A percentile compares a stretch with the other conserved stretches of the same genome.
phyloP scores from a whole-genome alignment of 2,888 invertebrate genomes.

The Drosophila neonasuta region DNA sequence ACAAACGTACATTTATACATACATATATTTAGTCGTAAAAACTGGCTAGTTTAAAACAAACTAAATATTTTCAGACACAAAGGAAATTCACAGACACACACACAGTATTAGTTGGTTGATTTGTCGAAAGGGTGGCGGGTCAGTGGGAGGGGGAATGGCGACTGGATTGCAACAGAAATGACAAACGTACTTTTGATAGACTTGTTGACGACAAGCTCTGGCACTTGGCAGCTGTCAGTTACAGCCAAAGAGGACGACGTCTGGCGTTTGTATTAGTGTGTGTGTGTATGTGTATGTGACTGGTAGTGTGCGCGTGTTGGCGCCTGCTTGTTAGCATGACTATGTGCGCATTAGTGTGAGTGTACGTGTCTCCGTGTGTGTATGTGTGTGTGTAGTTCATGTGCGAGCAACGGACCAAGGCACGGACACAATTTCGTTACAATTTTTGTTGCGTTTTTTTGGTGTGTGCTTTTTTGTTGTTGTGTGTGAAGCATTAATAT shows the following conservation, averaged over 20 bases:
- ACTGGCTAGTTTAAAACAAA: conserved; percentile 48
- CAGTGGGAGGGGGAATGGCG: conserved; percentile 1
- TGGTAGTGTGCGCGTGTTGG: conserved; percentile 27
- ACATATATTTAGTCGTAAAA: conserved; percentile 1
- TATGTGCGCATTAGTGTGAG: conserved; percentile 7
- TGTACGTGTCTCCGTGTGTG: neutral
- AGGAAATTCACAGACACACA: conserved; percentile 20
- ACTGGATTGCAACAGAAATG: conserved; percentile 70
- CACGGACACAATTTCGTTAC: conserved; percentile 51
- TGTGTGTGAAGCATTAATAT: conserved; percentile 54
- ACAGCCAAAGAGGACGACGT: conserved; percentile 47
- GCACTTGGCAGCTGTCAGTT: conserved; percentile 75
- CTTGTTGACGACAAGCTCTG: conserved; percentile 76
- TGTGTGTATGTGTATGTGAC: conserved; percentile 25
- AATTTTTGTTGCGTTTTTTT: conserved; percentile 44
- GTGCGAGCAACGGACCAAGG: conserved; percentile 40
- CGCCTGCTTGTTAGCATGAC: conserved; percentile 22
- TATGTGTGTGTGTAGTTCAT: conserved; percentile 31
- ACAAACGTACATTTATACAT: neutral
- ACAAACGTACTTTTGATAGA: conserved; percentile 78
- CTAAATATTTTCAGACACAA: conserved; percentile 61
- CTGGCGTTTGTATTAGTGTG: conserved; percentile 9
- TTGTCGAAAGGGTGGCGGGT: conserved; percentile 2
- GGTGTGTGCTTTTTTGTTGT: conserved; percentile 23
- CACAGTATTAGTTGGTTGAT: conserved; percentile 6